phyloP scores from a whole-genome alignment of 2,888 invertebrate species.

The Rhimphoctona megacephalus region DNA sequence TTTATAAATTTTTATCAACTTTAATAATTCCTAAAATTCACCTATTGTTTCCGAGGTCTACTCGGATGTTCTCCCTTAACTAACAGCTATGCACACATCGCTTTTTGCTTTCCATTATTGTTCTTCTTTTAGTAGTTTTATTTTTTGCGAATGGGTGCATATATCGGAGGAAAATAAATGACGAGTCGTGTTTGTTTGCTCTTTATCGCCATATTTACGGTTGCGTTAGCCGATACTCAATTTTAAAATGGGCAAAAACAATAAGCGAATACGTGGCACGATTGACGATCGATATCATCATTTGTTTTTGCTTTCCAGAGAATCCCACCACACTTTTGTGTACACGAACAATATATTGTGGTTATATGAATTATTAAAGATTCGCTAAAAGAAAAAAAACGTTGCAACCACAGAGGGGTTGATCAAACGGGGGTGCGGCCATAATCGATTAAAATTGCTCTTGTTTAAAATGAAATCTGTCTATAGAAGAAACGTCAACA shows the following conservation, averaged over 20 bases:
- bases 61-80: too few species aligned
- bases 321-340: too few species aligned
- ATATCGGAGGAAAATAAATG: not conserved
- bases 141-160: not conserved
- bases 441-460: too few species aligned
- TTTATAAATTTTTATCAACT: too few species aligned
- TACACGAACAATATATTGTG: too few species aligned
- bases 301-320: not conserved
- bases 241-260: not conserved
- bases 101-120: not conserved
- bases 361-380: too few species aligned
- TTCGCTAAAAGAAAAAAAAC: too few species aligned
- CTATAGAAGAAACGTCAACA: not conserved
- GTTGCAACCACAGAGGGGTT: too few species aligned
- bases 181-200: not conserved
- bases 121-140: not conserved
- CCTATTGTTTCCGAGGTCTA: too few species aligned
- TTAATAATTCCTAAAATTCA: too few species aligned
- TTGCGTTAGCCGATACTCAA: not conserved
- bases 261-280: not conserved
- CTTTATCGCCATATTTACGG: not conserved
- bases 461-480: too few species aligned
- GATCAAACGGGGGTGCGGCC: too few species aligned
- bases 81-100: not conserved
- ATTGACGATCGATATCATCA: not conserved